Evolutionary conservation across 2,113 vertebrate genomes (phyloP).

Genomic region (Euleptes europaea): DNA sequence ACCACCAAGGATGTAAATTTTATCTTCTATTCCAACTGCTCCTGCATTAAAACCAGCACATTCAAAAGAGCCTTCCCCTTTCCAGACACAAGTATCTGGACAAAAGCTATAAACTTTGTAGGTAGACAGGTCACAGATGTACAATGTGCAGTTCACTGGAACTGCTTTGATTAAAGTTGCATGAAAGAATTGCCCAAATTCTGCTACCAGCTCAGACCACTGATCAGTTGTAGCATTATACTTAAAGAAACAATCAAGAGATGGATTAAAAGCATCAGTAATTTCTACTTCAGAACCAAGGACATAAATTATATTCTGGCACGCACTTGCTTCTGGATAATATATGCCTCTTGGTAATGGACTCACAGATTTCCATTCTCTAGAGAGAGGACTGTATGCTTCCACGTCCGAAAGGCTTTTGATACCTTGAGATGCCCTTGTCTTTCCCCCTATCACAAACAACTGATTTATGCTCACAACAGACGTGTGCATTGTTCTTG

Average conservation of each 20-base stretch:
- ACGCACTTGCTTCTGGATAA: slow-evolving; percentile 92
- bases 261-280: slow-evolving; percentile 94
- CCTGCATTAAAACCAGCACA: slow-evolving; percentile 97
- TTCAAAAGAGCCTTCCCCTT: slow-evolving; percentile 94
- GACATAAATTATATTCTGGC: slow-evolving; percentile 88
- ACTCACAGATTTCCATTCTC: slow-evolving; percentile 87
- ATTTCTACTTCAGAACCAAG: slow-evolving; percentile 94
- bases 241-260: slow-evolving; percentile 93
- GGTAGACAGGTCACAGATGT: slow-evolving; percentile 96
- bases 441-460: slow-evolving; percentile 94
- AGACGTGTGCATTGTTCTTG: slow-evolving; percentile 93
- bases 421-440: slow-evolving; percentile 81
- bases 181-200: slow-evolving; percentile 96
- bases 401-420: slow-evolving; percentile 90
- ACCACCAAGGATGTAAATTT: slow-evolving; percentile 95
- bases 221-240: slow-evolving; percentile 89
- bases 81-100: slow-evolving; percentile 93
- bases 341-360: slow-evolving; percentile 90
- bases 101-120: slow-evolving; percentile 98
- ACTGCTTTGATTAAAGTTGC: slow-evolving; percentile 95
- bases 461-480: slow-evolving; percentile 85
- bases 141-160: slow-evolving; percentile 86
- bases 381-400: slow-evolving; percentile 86
- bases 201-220: slow-evolving; percentile 94
- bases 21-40: slow-evolving; percentile 88